Conservation (phyloP, 2,113 vertebrate genomes). For the Laticauda colubrina region DNA sequence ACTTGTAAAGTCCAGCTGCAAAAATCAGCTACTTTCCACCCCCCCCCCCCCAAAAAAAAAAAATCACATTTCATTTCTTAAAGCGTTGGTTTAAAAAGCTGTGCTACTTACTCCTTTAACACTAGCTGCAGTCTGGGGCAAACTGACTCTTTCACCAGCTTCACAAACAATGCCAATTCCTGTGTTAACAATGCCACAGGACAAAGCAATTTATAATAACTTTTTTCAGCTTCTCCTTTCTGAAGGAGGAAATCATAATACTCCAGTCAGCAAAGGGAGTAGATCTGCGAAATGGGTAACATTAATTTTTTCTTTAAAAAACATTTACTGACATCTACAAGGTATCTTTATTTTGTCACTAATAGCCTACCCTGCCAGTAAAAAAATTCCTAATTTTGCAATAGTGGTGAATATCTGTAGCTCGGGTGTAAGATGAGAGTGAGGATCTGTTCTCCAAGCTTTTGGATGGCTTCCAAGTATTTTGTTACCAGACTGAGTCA, state of each 20-base stretch:
- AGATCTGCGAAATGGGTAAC: not conserved
- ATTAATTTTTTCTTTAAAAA: not conserved
- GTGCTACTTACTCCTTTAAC: not conserved
- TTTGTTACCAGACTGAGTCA: too few relatives aligned
- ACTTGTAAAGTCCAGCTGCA: not conserved
- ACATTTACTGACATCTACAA: too few relatives aligned
- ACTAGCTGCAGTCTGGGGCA: not conserved
- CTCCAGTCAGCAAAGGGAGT: not conserved
- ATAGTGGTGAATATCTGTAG: too few relatives aligned
- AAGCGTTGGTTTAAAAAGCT: not conserved
- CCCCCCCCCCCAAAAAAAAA: not conserved
- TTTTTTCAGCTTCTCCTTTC: not conserved
- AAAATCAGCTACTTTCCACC: not conserved
- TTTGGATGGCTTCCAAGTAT: too few relatives aligned
- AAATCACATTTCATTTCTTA: not conserved
- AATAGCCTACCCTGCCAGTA: not conserved
- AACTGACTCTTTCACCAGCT: not conserved
- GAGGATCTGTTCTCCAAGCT: too few relatives aligned
- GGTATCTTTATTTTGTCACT: not conserved
- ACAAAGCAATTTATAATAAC: not conserved
- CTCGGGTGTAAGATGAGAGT: too few relatives aligned
- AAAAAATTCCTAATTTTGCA: not conserved
- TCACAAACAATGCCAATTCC: not conserved
- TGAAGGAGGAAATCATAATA: not conserved
- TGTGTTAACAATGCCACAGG: not conserved